Evolutionary conservation across 35 echinoderm and acorn worm genomes (phyloP).

Genomic region (Ophioderma brevispina): DNA sequence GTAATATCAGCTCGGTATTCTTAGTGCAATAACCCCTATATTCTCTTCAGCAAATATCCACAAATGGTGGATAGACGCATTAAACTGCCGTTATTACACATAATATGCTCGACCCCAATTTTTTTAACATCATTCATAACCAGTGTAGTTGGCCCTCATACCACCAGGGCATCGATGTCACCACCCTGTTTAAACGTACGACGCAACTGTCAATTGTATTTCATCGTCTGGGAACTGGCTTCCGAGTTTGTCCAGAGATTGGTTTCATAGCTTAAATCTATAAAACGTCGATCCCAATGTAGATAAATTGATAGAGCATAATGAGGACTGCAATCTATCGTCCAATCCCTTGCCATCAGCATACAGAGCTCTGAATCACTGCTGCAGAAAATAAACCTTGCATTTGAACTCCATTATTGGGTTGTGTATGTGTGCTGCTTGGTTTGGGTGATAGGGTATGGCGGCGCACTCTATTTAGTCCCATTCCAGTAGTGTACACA

Average conservation of each 20-base stretch:
- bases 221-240: not conserved
- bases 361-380: not conserved
- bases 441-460: not conserved
- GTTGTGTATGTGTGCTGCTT: not conserved
- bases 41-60: constrained; percentile 3
- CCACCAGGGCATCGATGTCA: not conserved
- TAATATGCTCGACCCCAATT: not conserved
- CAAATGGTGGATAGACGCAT: not conserved
- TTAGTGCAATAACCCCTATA: constrained; percentile 3
- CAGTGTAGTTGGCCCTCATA: not conserved
- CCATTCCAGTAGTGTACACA: not conserved
- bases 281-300: constrained; percentile 3
- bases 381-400: not conserved
- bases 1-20: not conserved
- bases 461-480: constrained; percentile 12
- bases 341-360: not conserved
- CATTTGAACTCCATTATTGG: constrained; percentile 5
- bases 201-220: not conserved
- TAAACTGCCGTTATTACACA: not conserved
- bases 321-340: not conserved
- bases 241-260: constrained; percentile 8
- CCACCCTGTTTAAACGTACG: not conserved
- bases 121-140: constrained; percentile 3
- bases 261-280: constrained; percentile 10
- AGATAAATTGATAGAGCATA: constrained; percentile 11